Evolutionary conservation across 35 echinoderm and acorn worm genomes (phyloP).

Genomic region (Heliocidaris tuberculata): DNA sequence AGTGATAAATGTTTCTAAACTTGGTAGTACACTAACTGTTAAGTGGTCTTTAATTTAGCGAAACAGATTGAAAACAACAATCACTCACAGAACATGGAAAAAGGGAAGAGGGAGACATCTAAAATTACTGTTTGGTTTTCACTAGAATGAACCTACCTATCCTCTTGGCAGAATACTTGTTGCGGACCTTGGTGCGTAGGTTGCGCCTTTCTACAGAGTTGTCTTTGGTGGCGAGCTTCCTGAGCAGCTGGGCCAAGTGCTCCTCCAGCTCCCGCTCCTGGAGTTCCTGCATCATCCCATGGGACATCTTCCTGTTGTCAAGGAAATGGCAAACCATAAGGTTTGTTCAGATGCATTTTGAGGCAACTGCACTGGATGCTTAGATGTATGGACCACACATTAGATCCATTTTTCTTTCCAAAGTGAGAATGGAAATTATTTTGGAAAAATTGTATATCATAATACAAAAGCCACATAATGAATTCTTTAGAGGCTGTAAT

Average conservation of each 20-base stretch:
- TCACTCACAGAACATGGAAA: too few relatives aligned
- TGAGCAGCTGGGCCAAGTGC: conserved; percentile 73
- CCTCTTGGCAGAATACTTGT: conserved; percentile 66
- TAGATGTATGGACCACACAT: not conserved
- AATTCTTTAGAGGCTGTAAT: too few relatives aligned
- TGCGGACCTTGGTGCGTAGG: conserved; percentile 68
- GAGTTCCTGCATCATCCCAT: conserved; percentile 76
- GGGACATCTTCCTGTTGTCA: conserved; percentile 73
- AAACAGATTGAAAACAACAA: not conserved
- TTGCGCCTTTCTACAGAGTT: conserved; percentile 79
- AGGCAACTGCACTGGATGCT: not conserved
- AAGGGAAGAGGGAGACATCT: too few relatives aligned
- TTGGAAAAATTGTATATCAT: not conserved
- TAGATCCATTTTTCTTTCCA: too few relatives aligned
- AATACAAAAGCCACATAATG: too few relatives aligned
- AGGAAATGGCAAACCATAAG: not conserved
- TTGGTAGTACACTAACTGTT: not conserved
- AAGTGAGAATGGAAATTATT: too few relatives aligned
- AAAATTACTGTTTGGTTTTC: too few relatives aligned
- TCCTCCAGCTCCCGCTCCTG: conserved; percentile 82
- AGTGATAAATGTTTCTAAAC: not conserved
- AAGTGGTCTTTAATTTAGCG: not conserved
- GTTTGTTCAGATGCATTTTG: not conserved
- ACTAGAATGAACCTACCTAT: conserved; percentile 24
- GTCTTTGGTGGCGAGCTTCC: conserved; percentile 82